Conservation (phyloP, 37 sponge, comb jelly and placozoan species). For the Bolinopsis microptera region DNA sequence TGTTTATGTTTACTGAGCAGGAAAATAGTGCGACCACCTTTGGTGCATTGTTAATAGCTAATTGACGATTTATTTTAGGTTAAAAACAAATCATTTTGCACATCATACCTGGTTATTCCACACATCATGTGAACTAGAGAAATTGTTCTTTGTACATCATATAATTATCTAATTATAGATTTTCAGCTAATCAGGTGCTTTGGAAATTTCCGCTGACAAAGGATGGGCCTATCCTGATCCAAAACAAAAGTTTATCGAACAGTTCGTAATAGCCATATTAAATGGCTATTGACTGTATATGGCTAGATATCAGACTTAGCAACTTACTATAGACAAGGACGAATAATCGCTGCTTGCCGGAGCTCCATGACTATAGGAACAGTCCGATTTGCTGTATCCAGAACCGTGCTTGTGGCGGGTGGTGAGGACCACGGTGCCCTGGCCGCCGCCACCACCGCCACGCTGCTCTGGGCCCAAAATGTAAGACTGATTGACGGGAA, state of each 20-base stretch:
- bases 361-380: neutral
- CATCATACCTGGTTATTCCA: neutral
- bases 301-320: neutral
- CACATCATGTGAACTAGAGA: too few relatives aligned
- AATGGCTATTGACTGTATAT: too few relatives aligned
- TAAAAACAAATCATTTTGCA: neutral
- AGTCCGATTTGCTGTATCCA: slow-evolving; percentile 44
- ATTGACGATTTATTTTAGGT: neutral
- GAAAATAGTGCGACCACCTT: neutral
- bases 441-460: neutral
- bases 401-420: neutral
- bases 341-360: neutral
- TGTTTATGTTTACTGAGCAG: neutral
- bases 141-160: too few relatives aligned
- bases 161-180: too few relatives aligned
- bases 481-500: slow-evolving; percentile 12
- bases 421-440: neutral
- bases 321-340: slow-evolving; percentile 11
- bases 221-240: too few relatives aligned
- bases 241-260: too few relatives aligned
- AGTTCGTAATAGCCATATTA: too few relatives aligned
- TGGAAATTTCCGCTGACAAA: too few relatives aligned
- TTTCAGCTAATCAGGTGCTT: too few relatives aligned
- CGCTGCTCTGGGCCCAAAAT: neutral
- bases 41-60: neutral